Conservation (phyloP, 2,888 invertebrate species). For the Balanococcus diminutus region DNA sequence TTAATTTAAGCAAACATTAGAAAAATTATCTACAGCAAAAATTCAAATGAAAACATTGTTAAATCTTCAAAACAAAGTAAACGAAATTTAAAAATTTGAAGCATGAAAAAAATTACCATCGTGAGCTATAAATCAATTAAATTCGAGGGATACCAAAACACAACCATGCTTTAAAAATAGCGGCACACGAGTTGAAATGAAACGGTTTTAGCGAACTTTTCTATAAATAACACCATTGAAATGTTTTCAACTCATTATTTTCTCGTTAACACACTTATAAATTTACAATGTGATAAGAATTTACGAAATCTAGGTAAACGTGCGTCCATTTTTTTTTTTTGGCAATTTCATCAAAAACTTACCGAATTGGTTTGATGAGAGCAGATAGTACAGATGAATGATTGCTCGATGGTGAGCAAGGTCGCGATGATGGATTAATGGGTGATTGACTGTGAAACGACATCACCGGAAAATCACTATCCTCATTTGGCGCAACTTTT, state of each 20-base stretch:
- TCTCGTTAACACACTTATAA: not conserved
- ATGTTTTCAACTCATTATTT: not conserved
- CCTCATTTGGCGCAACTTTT: constrained; percentile 2
- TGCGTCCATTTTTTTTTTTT: not conserved
- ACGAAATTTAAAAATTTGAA: not conserved
- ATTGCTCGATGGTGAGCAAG: constrained; percentile 32
- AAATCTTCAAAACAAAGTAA: too few species aligned
- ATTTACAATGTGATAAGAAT: not conserved
- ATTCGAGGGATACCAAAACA: not conserved
- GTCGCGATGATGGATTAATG: constrained; percentile 32
- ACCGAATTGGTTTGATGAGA: constrained; percentile 57
- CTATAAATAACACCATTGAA: not conserved
- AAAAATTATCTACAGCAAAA: too few species aligned
- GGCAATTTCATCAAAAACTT: constrained; percentile 19
- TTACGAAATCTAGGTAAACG: too few species aligned
- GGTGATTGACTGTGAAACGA: constrained; percentile 23
- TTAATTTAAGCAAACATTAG: too few species aligned
- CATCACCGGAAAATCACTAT: constrained; percentile 35
- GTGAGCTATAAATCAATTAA: not conserved
- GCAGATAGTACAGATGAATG: constrained; percentile 55
- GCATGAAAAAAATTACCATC: not conserved
- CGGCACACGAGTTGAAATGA: not conserved
- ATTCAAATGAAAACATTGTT: too few species aligned
- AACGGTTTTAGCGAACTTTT: not conserved
- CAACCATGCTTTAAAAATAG: constrained; percentile 5